phyloP scores from a whole-genome alignment of 64 coral and sea anemone genomes.

The Anthopleura sola region DNA sequence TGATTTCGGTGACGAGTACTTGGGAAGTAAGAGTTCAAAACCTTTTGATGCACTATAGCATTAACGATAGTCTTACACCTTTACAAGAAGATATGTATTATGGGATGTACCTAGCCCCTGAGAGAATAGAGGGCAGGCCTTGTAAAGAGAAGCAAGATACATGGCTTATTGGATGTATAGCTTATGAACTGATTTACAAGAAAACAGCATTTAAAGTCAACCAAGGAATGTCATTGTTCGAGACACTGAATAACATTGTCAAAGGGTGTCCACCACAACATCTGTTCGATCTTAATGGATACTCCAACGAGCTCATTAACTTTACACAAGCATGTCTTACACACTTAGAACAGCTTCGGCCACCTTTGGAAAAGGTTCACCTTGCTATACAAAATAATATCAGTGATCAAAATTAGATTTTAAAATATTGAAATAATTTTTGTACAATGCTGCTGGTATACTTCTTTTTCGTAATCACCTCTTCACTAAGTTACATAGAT shows the following conservation, averaged over 20 bases:
- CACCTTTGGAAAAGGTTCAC: conserved; percentile 42
- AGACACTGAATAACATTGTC: conserved; percentile 61
- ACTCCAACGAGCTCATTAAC: conserved; percentile 26
- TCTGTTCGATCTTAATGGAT: conserved; percentile 24
- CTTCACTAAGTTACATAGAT: neutral
- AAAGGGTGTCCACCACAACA: conserved; percentile 50
- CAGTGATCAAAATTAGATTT: neutral
- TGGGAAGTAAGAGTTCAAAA: conserved; percentile 62
- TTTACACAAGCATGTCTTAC: conserved; percentile 67
- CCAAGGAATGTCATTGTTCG: conserved; percentile 50
- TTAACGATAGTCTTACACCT: conserved; percentile 40
- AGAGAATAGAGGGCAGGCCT: conserved; percentile 57
- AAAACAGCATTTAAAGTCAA: conserved; percentile 49
- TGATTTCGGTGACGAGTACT: conserved; percentile 44
- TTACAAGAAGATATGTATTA: conserved; percentile 36
- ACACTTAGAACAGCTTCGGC: conserved; percentile 37
- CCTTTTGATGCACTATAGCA: conserved; percentile 55
- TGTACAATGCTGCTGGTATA: no score
- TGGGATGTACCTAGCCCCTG: conserved; percentile 72
- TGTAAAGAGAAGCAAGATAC: conserved; percentile 51
- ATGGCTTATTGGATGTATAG: conserved; percentile 73
- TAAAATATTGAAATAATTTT: no score
- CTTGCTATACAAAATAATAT: conserved; percentile 33
- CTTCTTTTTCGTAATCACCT: neutral
- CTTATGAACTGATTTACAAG: conserved; percentile 50